Conservation (phyloP, 2,113 vertebrate genomes). For the Astatoreochromis straeleni region DNA sequence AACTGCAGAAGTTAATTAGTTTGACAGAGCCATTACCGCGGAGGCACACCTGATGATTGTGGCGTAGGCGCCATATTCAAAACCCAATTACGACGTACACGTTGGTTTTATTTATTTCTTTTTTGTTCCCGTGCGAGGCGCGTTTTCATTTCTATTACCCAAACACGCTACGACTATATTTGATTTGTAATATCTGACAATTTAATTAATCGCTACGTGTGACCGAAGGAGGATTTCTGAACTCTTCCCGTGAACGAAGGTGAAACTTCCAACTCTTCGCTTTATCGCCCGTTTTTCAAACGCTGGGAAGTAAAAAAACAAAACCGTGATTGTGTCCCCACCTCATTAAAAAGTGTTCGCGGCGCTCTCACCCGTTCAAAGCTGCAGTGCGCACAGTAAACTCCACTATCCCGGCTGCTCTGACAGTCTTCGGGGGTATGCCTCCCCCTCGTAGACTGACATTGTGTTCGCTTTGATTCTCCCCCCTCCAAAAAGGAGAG, state of each 20-base stretch:
- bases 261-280: constrained; percentile 26
- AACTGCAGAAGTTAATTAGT: constrained; percentile 93
- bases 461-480: constrained; percentile 68
- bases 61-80: constrained; percentile 66
- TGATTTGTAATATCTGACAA: constrained; percentile 9
- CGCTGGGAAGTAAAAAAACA: constrained; percentile 3
- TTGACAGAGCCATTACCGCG: constrained; percentile 83
- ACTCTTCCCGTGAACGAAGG: neutral
- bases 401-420: constrained; percentile 48
- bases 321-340: constrained; percentile 46
- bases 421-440: constrained; percentile 65
- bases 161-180: neutral
- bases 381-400: constrained; percentile 41
- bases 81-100: constrained; percentile 66
- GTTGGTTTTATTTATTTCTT: neutral
- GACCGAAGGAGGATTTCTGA: neutral
- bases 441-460: constrained; percentile 66
- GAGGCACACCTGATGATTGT: constrained; percentile 74
- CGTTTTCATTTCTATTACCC: neutral
- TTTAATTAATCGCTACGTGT: constrained; percentile 20
- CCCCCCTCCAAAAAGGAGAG: constrained; percentile 8
- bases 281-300: constrained; percentile 26
- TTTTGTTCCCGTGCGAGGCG: neutral
- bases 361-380: constrained; percentile 42
- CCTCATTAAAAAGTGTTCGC: constrained; percentile 64